Conservation (phyloP, 2,888 invertebrate genomes). For the Xanthia togata region DNA sequence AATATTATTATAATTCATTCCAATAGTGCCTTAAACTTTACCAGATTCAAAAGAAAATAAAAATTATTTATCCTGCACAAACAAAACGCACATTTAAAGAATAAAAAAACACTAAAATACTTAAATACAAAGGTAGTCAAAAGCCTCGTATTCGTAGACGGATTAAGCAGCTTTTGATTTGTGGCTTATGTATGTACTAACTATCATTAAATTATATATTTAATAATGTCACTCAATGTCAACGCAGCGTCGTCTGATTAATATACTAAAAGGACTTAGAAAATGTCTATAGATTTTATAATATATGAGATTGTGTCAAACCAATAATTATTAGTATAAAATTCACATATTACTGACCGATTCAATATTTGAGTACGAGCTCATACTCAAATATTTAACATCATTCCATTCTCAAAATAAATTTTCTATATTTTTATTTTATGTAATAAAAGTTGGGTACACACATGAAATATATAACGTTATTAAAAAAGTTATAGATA, state of each 20-base stretch:
- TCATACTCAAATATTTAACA: constrained; percentile 1
- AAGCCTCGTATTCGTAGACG: too few relatives aligned
- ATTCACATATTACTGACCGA: background rate
- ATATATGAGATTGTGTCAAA: background rate
- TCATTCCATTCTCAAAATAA: background rate
- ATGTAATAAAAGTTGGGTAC: background rate
- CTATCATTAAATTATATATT: background rate
- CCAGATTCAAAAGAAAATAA: too few relatives aligned
- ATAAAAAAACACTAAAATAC: too few relatives aligned
- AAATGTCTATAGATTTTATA: background rate
- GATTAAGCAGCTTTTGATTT: background rate
- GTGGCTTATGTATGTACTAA: background rate
- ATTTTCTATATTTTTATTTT: background rate
- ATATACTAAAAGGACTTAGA: background rate
- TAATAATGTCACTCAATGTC: constrained; percentile 28
- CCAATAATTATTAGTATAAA: background rate
- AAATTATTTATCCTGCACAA: too few relatives aligned
- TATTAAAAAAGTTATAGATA: background rate
- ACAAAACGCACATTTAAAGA: too few relatives aligned
- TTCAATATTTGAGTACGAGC: too few relatives aligned
- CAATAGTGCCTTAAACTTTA: background rate
- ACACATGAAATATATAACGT: background rate
- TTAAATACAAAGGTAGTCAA: too few relatives aligned
- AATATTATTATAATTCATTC: background rate
- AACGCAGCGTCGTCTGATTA: background rate